Percentiles rank a stretch among this genome's conserved stretches.
Conservation (phyloP, 2,797 vertebrate species). For the Myotis planiceps region DNA sequence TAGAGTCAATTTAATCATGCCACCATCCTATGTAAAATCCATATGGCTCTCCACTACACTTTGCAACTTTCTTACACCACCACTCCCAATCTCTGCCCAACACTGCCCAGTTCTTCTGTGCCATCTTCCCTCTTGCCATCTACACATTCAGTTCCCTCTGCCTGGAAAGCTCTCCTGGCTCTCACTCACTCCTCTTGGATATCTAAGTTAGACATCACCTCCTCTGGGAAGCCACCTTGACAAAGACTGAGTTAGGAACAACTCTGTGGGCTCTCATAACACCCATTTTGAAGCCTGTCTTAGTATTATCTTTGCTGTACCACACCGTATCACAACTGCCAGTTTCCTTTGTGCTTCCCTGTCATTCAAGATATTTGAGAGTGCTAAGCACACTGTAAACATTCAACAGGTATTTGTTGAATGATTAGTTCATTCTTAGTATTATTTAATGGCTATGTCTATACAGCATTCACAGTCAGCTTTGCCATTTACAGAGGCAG, state of each 20-base stretch:
- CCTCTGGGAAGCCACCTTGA: not conserved
- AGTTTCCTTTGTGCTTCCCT: not conserved
- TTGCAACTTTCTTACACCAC: not conserved
- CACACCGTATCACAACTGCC: not conserved
- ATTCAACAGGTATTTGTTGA: constrained; percentile 12
- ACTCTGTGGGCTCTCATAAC: not conserved
- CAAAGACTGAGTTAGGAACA: not conserved
- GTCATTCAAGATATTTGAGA: constrained; percentile 21
- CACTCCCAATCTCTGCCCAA: not conserved
- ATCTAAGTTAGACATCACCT: not conserved
- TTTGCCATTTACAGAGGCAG: not conserved
- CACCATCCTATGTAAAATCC: not conserved
- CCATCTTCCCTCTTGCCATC: not conserved
- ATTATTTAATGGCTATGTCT: constrained; percentile 18
- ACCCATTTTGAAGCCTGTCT: not conserved
- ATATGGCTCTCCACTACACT: not conserved
- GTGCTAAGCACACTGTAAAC: not conserved
- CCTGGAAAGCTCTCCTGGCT: not conserved
- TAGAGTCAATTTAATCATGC: not conserved
- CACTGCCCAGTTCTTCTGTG: not conserved
- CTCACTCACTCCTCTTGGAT: not conserved
- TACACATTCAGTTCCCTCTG: not conserved
- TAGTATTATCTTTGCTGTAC: not conserved
- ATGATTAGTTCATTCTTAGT: not conserved
- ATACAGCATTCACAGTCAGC: not conserved